These are phyloP conservation scores for Heliconius eleuchia DNA, from an alignment of 1,140 invertebrate genomes.

Conservation along the genomic window DNA sequence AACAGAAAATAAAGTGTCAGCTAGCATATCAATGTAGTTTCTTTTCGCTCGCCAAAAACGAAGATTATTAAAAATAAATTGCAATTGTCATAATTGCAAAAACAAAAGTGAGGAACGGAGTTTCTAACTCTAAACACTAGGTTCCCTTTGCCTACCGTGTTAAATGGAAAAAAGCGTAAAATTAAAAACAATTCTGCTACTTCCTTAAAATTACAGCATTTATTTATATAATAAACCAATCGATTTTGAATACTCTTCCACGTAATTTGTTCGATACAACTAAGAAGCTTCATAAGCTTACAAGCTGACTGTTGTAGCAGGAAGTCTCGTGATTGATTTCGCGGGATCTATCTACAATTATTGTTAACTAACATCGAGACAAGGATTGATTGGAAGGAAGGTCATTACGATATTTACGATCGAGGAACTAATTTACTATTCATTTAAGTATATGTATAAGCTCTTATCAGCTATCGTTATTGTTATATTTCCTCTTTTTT, in stretches of 20 bases:
- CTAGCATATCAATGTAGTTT: no score
- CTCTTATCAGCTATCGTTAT: not conserved
- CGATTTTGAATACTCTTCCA: no score
- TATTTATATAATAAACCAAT: no score
- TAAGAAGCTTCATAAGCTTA: not conserved
- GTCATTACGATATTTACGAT: conserved; percentile 17
- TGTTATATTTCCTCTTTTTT: not conserved
- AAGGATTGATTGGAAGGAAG: conserved; percentile 15
- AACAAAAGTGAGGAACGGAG: not conserved
- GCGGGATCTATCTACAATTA: conserved; percentile 12
- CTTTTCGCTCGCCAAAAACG: no score
- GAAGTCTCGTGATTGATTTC: conserved; percentile 1
- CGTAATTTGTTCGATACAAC: not conserved
- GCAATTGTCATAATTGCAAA: no score
- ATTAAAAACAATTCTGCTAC: no score
- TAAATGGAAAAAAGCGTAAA: not conserved
- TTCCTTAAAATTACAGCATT: no score
- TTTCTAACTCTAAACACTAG: not conserved
- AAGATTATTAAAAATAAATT: no score
- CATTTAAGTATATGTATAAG: not conserved
- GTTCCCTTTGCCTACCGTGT: not conserved
- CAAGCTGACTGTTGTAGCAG: not conserved
- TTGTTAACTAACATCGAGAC: conserved; percentile 14
- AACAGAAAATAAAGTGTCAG: no score
- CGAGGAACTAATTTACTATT: conserved; percentile 3